phyloP scores from a whole-genome alignment of 2,797 vertebrate genomes.

The Gambusia yucatana region DNA sequence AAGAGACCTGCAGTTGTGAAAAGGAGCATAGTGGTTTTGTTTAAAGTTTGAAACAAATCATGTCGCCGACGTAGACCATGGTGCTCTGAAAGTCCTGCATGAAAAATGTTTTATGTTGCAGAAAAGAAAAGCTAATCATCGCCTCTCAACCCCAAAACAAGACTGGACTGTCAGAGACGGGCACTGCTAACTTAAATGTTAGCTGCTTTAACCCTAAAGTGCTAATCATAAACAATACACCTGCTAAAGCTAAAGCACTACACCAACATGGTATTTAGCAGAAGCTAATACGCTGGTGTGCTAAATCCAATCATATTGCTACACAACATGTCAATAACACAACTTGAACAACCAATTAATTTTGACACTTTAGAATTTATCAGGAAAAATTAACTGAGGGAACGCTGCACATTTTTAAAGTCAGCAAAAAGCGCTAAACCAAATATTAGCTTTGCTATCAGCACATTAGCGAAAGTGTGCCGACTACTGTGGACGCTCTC shows the following conservation, averaged over 20 bases:
- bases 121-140: not conserved
- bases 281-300: not conserved
- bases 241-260: too few species aligned
- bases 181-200: not conserved
- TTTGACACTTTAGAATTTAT: too few species aligned
- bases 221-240: not conserved
- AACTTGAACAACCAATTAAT: too few species aligned
- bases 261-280: not conserved
- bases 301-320: too few species aligned
- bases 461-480: too few species aligned
- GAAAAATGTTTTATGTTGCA: not conserved
- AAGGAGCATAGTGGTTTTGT: not conserved
- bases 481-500: too few species aligned
- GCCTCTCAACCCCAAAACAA: not conserved
- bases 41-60: not conserved
- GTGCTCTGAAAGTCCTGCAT: not conserved
- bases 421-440: not conserved
- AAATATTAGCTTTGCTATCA: not conserved
- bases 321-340: too few species aligned
- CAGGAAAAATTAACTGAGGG: too few species aligned
- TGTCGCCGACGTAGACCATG: not conserved
- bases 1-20: not conserved
- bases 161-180: not conserved
- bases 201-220: not conserved
- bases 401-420: not conserved